These are phyloP conservation scores for Coenonympha glycerion DNA, from an alignment of 2,888 invertebrate species.

Conservation along the genomic window DNA sequence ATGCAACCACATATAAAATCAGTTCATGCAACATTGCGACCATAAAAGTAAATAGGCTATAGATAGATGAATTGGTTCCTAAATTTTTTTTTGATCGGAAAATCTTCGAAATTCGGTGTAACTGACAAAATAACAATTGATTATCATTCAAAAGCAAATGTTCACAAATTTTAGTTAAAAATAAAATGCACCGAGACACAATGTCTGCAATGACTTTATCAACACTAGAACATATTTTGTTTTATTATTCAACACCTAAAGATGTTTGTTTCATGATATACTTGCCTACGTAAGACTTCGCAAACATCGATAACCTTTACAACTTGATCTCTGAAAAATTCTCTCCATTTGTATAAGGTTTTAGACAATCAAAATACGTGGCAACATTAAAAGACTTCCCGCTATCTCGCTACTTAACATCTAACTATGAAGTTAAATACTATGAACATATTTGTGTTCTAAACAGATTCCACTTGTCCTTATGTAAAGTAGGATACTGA, in stretches of 20 bases:
- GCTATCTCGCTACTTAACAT: neutral
- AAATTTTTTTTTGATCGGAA: no score
- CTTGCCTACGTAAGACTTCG: neutral
- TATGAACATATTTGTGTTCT: neutral
- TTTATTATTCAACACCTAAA: conserved; percentile 17
- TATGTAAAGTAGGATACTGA: no score
- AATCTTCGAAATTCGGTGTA: no score
- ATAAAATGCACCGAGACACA: conserved; percentile 15
- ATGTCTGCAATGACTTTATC: conserved; percentile 25
- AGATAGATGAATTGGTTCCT: no score
- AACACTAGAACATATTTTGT: conserved; percentile 3
- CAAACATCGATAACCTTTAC: conserved; percentile 13
- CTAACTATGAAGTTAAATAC: neutral
- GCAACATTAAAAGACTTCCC: neutral
- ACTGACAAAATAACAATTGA: no score
- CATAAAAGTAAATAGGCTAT: no score
- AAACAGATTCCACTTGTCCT: no score
- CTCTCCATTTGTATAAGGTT: neutral
- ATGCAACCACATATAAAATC: no score
- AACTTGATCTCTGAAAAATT: conserved; percentile 23
- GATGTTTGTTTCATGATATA: conserved; percentile 24
- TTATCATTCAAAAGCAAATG: no score
- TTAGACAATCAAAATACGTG: conserved; percentile 5
- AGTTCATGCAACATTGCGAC: no score
- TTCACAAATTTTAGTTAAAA: neutral